Evolutionary conservation across 2,113 vertebrate species (phyloP).

Genomic region (Oreochromis spilurus): DNA sequence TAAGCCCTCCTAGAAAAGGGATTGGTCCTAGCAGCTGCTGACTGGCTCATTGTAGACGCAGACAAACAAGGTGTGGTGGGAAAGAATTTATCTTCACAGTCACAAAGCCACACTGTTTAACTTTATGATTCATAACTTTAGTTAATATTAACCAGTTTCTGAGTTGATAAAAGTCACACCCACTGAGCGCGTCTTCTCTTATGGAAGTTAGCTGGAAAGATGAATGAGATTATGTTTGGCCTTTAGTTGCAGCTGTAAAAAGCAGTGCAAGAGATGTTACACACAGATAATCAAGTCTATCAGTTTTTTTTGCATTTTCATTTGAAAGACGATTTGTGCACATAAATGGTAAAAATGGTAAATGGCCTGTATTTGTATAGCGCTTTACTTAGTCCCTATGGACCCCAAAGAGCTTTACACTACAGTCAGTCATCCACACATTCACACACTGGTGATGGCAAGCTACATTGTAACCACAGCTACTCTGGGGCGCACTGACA

Average conservation of each 20-base stretch:
- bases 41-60: neutral
- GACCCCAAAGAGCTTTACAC: too few relatives aligned
- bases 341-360: too few relatives aligned
- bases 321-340: neutral
- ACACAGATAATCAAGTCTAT: neutral
- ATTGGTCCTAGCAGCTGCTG: neutral
- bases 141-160: constrained; percentile 48
- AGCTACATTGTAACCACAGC: too few relatives aligned
- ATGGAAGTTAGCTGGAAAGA: neutral
- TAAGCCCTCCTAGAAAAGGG: neutral
- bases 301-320: neutral
- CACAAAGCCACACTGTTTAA: neutral
- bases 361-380: too few relatives aligned
- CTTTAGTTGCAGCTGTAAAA: neutral
- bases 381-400: too few relatives aligned
- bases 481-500: too few relatives aligned
- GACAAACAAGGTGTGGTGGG: constrained; percentile 30
- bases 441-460: too few relatives aligned
- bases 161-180: neutral
- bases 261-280: neutral
- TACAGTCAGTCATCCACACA: too few relatives aligned
- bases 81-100: neutral
- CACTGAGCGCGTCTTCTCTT: neutral
- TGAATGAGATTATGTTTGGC: neutral
- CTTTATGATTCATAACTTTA: constrained; percentile 9